Conservation (phyloP, 2,888 invertebrate species). For the Hecatera dysodea region DNA sequence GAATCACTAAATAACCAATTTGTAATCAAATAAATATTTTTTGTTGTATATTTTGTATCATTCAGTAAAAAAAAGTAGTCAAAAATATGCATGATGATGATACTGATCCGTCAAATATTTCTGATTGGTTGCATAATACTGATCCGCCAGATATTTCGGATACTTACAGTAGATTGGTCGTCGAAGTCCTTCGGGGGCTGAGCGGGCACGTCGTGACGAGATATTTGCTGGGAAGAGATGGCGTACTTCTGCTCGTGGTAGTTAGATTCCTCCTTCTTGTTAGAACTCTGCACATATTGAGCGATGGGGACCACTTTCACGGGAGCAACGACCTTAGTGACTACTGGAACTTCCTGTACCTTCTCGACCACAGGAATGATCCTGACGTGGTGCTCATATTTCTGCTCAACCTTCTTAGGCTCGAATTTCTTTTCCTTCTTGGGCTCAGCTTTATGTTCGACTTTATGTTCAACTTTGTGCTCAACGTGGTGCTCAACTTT, state of each 20-base stretch:
- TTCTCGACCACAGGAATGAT: constrained; percentile 56
- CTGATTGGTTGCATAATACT: too few species aligned
- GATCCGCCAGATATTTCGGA: background rate
- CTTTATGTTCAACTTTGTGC: constrained; percentile 15
- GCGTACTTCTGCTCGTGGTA: constrained; percentile 65
- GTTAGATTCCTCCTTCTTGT: constrained; percentile 48
- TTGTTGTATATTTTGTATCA: too few species aligned
- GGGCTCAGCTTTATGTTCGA: constrained; percentile 16
- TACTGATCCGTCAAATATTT: too few species aligned
- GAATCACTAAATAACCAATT: too few species aligned
- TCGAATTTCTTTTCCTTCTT: constrained; percentile 42
- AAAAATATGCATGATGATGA: too few species aligned
- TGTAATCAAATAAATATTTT: too few species aligned
- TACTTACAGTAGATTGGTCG: constrained; percentile 67
- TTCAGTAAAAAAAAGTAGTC: too few species aligned
- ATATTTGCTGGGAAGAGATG: constrained; percentile 81
- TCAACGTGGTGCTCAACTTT: constrained; percentile 23
- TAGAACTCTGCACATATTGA: constrained; percentile 61
- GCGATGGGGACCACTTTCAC: constrained; percentile 61
- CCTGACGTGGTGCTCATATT: constrained; percentile 45
- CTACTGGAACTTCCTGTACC: constrained; percentile 38
- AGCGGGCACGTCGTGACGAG: constrained; percentile 74
- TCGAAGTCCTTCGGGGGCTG: constrained; percentile 74
- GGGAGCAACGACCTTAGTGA: constrained; percentile 44
- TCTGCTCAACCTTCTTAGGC: constrained; percentile 43